These are phyloP conservation scores for Chymomyza procnemis DNA, from an alignment of 2,888 invertebrate genomes.

Conservation along the genomic window DNA sequence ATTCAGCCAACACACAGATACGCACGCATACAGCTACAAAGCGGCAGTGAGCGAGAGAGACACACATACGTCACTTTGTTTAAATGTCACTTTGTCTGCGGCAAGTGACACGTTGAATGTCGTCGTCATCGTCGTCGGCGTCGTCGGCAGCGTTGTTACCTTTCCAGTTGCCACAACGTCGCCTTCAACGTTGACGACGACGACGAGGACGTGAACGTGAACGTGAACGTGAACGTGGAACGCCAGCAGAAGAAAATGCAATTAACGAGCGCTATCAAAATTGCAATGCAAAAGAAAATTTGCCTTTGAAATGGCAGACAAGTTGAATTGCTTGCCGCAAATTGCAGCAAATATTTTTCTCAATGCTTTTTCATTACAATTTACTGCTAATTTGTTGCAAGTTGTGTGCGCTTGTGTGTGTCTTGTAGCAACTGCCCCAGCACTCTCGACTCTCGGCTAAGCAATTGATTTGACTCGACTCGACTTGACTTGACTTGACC, in stretches of 20 bases:
- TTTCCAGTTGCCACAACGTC: slow-evolving; percentile 11
- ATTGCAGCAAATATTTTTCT: slow-evolving; percentile 35
- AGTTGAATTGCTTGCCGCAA: slow-evolving; percentile 15
- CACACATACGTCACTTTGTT: slow-evolving; percentile 40
- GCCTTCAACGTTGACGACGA: background rate
- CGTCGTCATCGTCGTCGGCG: background rate
- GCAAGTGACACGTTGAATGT: slow-evolving; percentile 37
- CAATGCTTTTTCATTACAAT: slow-evolving; percentile 13
- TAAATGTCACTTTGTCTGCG: slow-evolving; percentile 47
- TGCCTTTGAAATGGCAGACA: slow-evolving; percentile 36
- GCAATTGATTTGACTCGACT: slow-evolving; percentile 7
- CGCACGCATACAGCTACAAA: background rate
- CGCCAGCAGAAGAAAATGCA: slow-evolving; percentile 46
- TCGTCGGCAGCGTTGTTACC: background rate
- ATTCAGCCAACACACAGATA: slow-evolving; percentile 9
- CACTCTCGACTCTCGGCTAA: background rate
- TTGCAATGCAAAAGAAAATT: slow-evolving; percentile 39
- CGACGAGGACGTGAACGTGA: background rate
- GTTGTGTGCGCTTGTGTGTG: background rate
- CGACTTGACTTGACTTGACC: slow-evolving; percentile 7
- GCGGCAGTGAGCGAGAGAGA: background rate
- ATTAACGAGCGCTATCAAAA: slow-evolving; percentile 57
- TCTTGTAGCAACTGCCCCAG: background rate
- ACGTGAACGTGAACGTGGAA: background rate
- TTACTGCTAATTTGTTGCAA: slow-evolving; percentile 26